Evolutionary conservation across 2,797 vertebrate species (phyloP), one percentile per base, ranked within the genome.

Genomic region (Sciurus carolinensis): DNA sequence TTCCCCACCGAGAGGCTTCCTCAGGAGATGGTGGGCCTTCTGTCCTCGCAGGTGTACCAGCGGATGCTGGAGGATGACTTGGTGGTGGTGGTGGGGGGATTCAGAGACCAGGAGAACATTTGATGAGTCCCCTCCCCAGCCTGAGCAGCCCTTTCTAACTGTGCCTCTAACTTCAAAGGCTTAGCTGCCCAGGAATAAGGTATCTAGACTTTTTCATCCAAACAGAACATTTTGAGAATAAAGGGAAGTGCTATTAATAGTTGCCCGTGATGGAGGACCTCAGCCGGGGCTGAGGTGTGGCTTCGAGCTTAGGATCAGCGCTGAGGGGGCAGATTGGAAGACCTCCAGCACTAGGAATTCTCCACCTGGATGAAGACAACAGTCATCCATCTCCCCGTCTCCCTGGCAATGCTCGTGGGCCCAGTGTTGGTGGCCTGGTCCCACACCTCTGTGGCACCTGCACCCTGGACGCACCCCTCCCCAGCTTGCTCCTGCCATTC

Each of bases 211-310:
- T 73, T 81, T 44, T 44, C 39, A 33, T 54, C 36, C 4, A 44
- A 69, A 90, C 36, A 94, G 80, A 93, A 94, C 47, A 42, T 87
- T 77, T 75, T 92, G 92, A 91, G 82, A 91, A 59, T 79, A 44
- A 88, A 76, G 13, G 7, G 9, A 14, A 12, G 1, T 44, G 59
- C 26, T 87, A 12, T 93, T 81, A 87, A 81, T 79, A 95, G 87
- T 30, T 67, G 22, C 54, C 11, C 76, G 36, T 57, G 59, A 73
- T 36, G 5, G 9, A 50, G 36, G 75, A 66, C 47, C 9, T 82
- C 11, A n/a, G 17, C 87, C 1, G 17, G 87, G 42, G n/a, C 90
- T 94, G 28, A 52, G 3, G 52, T 24, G 30, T n/a, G 57, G 72
- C 81, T 93, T n/a, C 75, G 80, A 90, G 75, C n/a, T 50, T 92